These are phyloP conservation scores for Athetis lepigone DNA, from an alignment of 2,888 invertebrate species.

Conservation along the genomic window DNA sequence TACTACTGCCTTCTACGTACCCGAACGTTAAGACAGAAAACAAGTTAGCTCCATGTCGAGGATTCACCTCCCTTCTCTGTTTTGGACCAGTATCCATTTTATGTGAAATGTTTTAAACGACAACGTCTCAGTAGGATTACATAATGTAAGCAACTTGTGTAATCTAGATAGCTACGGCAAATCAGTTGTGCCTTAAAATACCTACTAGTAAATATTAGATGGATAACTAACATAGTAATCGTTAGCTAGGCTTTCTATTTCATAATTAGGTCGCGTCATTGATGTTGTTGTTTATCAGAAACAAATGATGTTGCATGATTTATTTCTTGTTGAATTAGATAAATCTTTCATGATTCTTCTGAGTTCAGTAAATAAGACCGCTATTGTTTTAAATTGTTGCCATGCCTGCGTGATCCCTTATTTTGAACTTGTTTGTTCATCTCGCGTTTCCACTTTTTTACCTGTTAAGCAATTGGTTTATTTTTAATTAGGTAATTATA, in stretches of 20 bases:
- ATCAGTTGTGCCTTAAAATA: neutral
- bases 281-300: no score
- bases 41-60: constrained; percentile 88
- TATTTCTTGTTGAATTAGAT: no score
- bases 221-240: neutral
- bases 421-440: no score
- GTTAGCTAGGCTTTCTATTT: neutral
- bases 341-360: no score
- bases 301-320: no score
- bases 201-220: neutral
- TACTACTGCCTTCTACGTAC: constrained; percentile 76
- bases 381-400: no score
- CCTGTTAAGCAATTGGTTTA: no score
- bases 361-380: no score
- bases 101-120: constrained; percentile 6
- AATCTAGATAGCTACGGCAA: constrained; percentile 44
- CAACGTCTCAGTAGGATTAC: constrained; percentile 7
- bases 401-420: no score
- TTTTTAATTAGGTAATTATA: neutral
- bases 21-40: constrained; percentile 89
- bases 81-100: constrained; percentile 86
- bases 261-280: no score
- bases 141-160: neutral
- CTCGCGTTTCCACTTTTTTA: no score
- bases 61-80: constrained; percentile 83